Percentiles rank a stretch among this genome's conserved stretches.
Evolutionary conservation across 2,113 vertebrate species (phyloP).

Genomic region (Diphyllodes magnificus): DNA sequence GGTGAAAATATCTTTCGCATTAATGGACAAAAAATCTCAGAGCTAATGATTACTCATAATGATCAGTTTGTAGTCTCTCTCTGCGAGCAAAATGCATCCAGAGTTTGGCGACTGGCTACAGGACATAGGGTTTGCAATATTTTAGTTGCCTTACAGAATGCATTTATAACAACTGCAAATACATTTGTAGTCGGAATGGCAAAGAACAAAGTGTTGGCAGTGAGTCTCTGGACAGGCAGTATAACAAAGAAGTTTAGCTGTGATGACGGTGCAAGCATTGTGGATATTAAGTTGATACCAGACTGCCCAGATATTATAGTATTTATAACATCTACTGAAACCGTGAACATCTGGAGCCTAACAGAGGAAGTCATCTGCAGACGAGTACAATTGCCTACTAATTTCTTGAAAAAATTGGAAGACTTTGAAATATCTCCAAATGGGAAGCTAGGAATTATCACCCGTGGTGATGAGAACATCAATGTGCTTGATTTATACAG

Average conservation of each 20-base stretch:
- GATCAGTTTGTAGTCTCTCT: constrained; percentile 99
- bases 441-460: constrained; percentile 93
- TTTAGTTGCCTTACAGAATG: constrained; percentile 93
- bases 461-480: constrained; percentile 94
- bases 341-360: constrained; percentile 93
- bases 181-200: constrained; percentile 94
- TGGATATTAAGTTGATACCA: constrained; percentile 92
- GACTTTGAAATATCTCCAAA: constrained; percentile 98
- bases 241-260: constrained; percentile 97
- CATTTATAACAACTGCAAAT: constrained; percentile 94
- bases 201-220: constrained; percentile 94
- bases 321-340: constrained; percentile 94
- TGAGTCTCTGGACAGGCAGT: constrained; percentile 97
- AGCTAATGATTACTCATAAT: constrained; percentile 96
- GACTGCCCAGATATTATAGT: constrained; percentile 93
- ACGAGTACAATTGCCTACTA: constrained; percentile 88
- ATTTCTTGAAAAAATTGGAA: constrained; percentile 92
- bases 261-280: constrained; percentile 91
- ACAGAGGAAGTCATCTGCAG: constrained; percentile 93
- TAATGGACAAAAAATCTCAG: constrained; percentile 92
- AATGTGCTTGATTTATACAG: constrained; percentile 93
- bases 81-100: constrained; percentile 94
- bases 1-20: constrained; percentile 98
- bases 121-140: constrained; percentile 98
- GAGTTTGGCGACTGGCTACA: constrained; percentile 94